Evolutionary conservation across 1,140 invertebrate species (phyloP).

Genomic region (Ceratoteleas bidentatus): DNA sequence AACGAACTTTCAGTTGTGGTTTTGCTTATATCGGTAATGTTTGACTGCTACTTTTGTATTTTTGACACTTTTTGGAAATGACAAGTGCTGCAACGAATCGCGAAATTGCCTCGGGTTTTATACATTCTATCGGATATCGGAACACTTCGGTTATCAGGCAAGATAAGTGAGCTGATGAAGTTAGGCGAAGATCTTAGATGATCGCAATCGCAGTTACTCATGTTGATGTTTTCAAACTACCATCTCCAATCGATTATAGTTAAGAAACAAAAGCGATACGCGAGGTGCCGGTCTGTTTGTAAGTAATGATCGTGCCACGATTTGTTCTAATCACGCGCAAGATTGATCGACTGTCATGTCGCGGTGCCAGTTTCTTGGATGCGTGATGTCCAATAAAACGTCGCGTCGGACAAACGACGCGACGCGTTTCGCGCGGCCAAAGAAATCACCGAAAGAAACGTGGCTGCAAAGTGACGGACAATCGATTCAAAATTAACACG

Average conservation of each 20-base stretch:
- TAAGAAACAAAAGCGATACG: constrained; percentile 53
- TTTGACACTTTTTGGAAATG: too few relatives aligned
- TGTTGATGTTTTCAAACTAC: constrained; percentile 38
- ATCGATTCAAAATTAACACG: constrained; percentile 16
- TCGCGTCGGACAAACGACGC: background rate
- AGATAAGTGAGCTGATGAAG: constrained; percentile 53
- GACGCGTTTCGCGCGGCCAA: too few relatives aligned
- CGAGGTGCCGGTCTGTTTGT: constrained; percentile 36
- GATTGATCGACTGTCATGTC: constrained; percentile 25
- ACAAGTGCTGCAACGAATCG: background rate
- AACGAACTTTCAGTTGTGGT: too few relatives aligned
- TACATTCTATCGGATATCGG: background rate
- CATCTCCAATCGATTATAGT: constrained; percentile 39
- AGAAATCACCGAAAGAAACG: too few relatives aligned
- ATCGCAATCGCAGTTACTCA: constrained; percentile 47
- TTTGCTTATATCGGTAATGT: too few relatives aligned
- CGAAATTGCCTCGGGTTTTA: constrained; percentile 22
- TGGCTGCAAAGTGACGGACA: constrained; percentile 1
- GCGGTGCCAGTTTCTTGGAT: background rate
- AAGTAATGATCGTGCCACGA: constrained; percentile 17
- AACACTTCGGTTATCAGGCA: constrained; percentile 44
- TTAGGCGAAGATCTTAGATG: constrained; percentile 52
- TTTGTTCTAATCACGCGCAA: constrained; percentile 15
- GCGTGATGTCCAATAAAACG: background rate
- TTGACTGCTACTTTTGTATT: too few relatives aligned